phyloP scores from a whole-genome alignment of 2,113 vertebrate genomes.

The Tenrec ecaudatus region DNA sequence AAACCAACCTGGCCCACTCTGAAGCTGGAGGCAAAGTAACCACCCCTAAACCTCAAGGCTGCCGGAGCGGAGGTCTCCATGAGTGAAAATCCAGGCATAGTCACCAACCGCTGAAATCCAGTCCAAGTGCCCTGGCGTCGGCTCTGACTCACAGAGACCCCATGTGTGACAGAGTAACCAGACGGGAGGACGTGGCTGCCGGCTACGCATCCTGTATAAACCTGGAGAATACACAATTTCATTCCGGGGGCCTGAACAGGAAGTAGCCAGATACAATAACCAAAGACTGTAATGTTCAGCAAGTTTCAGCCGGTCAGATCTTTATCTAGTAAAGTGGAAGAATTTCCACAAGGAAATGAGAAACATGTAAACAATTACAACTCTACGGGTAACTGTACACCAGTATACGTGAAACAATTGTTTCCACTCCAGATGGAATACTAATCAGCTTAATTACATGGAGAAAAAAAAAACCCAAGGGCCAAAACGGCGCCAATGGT shows the following conservation, averaged over 20 bases:
- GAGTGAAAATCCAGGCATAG: neutral
- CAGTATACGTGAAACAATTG: constrained; percentile 68
- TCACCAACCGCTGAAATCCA: neutral
- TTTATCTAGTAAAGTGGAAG: constrained; percentile 77
- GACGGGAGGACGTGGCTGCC: neutral
- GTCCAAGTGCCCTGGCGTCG: neutral
- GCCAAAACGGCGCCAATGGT: constrained; percentile 61
- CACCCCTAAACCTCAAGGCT: neutral
- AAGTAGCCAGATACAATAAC: constrained; percentile 16
- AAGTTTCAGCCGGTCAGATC: constrained; percentile 59
- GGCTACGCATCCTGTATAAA: neutral
- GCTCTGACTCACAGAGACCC: too few relatives aligned
- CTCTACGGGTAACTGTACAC: constrained; percentile 3
- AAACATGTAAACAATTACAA: constrained; percentile 75
- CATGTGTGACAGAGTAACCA: neutral
- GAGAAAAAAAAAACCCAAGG: constrained; percentile 20
- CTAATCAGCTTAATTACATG: constrained; percentile 75
- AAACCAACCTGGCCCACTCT: too few relatives aligned
- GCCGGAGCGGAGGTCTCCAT: too few relatives aligned
- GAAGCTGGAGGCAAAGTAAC: neutral
- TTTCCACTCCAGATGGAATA: constrained; percentile 76
- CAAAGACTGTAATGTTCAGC: constrained; percentile 5
- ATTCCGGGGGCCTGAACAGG: constrained; percentile 47
- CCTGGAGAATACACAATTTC: neutral
- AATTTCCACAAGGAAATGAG: constrained; percentile 79